A percentile compares a stretch with the other conserved stretches of the same genome.
phyloP scores from a whole-genome alignment of 2,113 vertebrate species.

The Ramphastos sulfuratus region DNA sequence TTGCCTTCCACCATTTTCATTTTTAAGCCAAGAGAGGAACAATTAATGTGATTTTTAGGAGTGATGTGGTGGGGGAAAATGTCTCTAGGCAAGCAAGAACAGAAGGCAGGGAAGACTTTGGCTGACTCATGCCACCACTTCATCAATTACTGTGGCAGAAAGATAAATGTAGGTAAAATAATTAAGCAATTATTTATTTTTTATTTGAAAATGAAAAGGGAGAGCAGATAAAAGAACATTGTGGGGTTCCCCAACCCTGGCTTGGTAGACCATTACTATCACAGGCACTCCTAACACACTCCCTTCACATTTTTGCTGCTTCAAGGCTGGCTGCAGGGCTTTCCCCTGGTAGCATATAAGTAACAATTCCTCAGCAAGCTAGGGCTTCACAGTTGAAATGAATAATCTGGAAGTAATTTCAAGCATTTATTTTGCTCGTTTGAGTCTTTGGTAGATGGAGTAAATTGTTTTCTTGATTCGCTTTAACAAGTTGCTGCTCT shows the following conservation, averaged over 20 bases:
- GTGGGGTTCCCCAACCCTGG: background rate
- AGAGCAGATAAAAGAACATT: background rate
- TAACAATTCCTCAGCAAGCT: background rate
- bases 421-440: background rate
- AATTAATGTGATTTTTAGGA: constrained; percentile 10
- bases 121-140: background rate
- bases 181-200: background rate
- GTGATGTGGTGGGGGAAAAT: background rate
- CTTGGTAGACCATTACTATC: background rate
- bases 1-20: background rate
- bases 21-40: constrained; percentile 10
- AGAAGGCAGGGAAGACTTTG: background rate
- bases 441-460: background rate
- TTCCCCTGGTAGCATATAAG: background rate
- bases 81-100: background rate
- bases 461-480: background rate
- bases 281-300: background rate
- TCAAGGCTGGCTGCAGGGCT: background rate
- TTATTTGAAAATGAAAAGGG: background rate
- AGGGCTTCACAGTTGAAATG: background rate
- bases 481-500: background rate
- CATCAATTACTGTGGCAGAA: constrained; percentile 9
- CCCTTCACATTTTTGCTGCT: background rate
- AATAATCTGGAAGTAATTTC: background rate
- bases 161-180: constrained; percentile 11